These are phyloP conservation scores for Ephialtes manifestator DNA, from an alignment of 2,888 invertebrate genomes.

Conservation along the genomic window DNA sequence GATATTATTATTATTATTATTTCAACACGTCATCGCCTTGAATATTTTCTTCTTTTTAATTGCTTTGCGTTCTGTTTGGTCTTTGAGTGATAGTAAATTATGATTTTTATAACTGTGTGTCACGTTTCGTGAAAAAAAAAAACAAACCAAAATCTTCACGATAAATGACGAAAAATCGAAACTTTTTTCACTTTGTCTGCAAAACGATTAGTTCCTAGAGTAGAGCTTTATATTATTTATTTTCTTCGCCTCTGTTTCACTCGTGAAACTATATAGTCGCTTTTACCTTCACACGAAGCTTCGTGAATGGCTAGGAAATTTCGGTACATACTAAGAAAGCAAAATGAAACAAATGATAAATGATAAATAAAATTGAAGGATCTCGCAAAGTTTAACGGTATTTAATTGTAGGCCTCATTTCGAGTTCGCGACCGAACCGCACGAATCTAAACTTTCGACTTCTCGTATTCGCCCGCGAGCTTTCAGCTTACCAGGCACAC, in stretches of 20 bases:
- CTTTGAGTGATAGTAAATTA: constrained; percentile 30
- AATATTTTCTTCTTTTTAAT: constrained; percentile 18
- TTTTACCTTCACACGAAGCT: constrained; percentile 54
- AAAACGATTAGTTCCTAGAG: constrained; percentile 47
- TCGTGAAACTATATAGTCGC: constrained; percentile 59
- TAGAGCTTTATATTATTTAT: constrained; percentile 57
- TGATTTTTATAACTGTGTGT: constrained; percentile 20
- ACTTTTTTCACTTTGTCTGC: constrained; percentile 52
- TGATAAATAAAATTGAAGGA: constrained; percentile 18
- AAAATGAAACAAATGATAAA: constrained; percentile 12
- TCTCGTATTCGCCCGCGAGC: constrained; percentile 70
- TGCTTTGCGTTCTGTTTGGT: constrained; percentile 13
- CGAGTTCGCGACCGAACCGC: constrained; percentile 68
- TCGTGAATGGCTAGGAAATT: constrained; percentile 55
- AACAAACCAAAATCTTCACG: constrained; percentile 22
- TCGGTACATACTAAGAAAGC: constrained; percentile 9
- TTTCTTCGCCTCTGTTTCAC: constrained; percentile 60
- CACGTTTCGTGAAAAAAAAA: constrained; percentile 28
- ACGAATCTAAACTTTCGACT: constrained; percentile 71
- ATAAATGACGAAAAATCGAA: constrained; percentile 52
- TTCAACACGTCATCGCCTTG: constrained; percentile 21
- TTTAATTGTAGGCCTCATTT: constrained; percentile 45
- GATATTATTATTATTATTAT: constrained; percentile 29
- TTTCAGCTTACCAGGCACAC: constrained; percentile 71
- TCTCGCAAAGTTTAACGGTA: neutral